Evolutionary conservation across 2,888 invertebrate genomes (phyloP).

Genomic region (Brachypterus glaber): DNA sequence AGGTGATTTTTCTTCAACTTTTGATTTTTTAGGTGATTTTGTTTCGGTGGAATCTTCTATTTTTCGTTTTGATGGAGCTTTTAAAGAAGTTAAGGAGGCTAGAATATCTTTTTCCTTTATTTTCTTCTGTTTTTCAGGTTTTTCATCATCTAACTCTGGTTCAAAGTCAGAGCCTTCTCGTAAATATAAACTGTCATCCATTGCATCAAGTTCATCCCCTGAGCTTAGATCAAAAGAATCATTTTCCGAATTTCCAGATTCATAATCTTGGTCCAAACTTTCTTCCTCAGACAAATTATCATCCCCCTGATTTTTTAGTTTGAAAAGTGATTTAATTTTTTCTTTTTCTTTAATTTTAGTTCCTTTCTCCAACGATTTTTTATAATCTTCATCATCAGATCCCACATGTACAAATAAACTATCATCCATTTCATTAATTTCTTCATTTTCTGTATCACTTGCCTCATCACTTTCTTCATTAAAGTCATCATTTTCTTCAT

Average conservation of each 20-base stretch:
- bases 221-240: constrained; percentile 15
- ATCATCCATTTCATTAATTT: constrained; percentile 14
- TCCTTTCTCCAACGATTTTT: neutral
- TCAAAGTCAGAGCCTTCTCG: too few relatives aligned
- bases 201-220: constrained; percentile 23
- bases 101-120: too few relatives aligned
- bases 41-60: too few relatives aligned
- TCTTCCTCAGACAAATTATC: constrained; percentile 9
- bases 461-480: constrained; percentile 12
- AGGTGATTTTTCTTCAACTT: too few relatives aligned
- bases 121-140: too few relatives aligned
- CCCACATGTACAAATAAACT: constrained; percentile 5
- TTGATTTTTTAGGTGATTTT: too few relatives aligned
- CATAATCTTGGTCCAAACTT: constrained; percentile 12
- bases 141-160: too few relatives aligned
- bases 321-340: constrained; percentile 1
- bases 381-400: constrained; percentile 17
- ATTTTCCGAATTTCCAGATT: constrained; percentile 17
- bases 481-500: constrained; percentile 7
- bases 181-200: too few relatives aligned
- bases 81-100: too few relatives aligned
- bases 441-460: constrained; percentile 11
- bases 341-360: neutral
- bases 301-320: constrained; percentile 8
- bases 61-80: too few relatives aligned